Evolutionary conservation across 2,888 invertebrate species (phyloP), one percentile per base, ranked within the genome.

Genomic region (Eupeodes latifasciatus): DNA sequence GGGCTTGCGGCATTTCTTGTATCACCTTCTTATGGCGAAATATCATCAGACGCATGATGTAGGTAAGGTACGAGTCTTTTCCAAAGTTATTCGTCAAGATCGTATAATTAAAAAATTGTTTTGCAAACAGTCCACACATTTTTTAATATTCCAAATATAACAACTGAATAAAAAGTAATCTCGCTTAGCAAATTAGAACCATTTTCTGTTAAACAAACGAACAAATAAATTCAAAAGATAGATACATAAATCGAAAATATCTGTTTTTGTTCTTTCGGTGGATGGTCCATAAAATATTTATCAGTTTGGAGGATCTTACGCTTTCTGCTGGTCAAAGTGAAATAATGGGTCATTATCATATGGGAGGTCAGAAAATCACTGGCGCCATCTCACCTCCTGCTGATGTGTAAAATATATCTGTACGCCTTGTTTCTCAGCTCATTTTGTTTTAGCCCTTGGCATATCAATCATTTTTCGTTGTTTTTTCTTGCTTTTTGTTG

Each of bases 311-410:
- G 27, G 59, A 66, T 55, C 51, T 66, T n/a, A 53, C 7, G 59
- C 51, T 40, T 49, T 61, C 79, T 84, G 67, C 79, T 84, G 67
- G 51, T 74, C 72, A 75, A 75, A 75, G 47, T 76, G 71, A 76
- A 74, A 72, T 67, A 66, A 66, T 66, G 66, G 66, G 66, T 66
- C 66, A 66, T 66, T 66, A 66, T 66, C 66, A 53, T 72, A 79
- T 79, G 78, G 74, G 74, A 83, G 91, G 91, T 92, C 91, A 92
- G 92, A 90, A 92, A 92, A 91, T 91, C 91, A 92, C 90, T 92
- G 93, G 92, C 92, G 92, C 93, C 92, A 92, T 90, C 90, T 89
- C 89, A 92, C 92, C 92, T 91, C 93, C 92, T 90, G 92, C 92
- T 92, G 93, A 90, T 90, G 91, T 90, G 90, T 90, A 90, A 80